Conservation (phyloP, 2,888 invertebrate species). For the Cheilosia vernalis region DNA sequence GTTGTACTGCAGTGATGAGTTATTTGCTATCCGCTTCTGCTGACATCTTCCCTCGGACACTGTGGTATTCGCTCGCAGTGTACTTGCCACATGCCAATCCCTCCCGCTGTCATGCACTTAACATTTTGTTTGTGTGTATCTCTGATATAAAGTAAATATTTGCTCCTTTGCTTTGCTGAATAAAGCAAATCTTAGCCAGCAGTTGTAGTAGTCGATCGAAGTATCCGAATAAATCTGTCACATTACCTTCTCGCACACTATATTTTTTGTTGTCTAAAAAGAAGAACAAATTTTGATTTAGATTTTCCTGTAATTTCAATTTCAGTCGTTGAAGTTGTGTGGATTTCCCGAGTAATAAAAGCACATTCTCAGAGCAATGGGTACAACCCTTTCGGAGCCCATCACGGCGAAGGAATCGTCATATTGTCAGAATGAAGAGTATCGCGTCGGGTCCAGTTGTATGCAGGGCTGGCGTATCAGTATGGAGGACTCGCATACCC, state of each 20-base stretch:
- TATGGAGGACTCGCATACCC: slow-evolving; percentile 99
- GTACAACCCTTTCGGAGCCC: slow-evolving; percentile 98
- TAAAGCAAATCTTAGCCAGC: slow-evolving; percentile 38
- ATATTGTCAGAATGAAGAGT: slow-evolving; percentile 89
- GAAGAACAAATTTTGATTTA: slow-evolving; percentile 31
- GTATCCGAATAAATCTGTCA: slow-evolving; percentile 45
- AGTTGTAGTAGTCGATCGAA: slow-evolving; percentile 40
- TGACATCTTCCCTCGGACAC: not conserved
- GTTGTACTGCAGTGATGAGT: slow-evolving; percentile 20
- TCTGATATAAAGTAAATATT: slow-evolving; percentile 57
- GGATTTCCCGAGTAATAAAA: slow-evolving; percentile 11
- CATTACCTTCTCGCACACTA: slow-evolving; percentile 5
- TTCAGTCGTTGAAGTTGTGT: slow-evolving; percentile 49
- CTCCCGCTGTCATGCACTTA: slow-evolving; percentile 30
- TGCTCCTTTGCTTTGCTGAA: slow-evolving; percentile 27
- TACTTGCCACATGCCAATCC: not conserved
- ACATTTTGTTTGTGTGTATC: slow-evolving; percentile 29
- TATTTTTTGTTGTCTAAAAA: not conserved
- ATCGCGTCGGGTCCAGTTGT: slow-evolving; percentile 94
- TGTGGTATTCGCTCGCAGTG: not conserved
- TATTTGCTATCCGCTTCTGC: slow-evolving; percentile 17
- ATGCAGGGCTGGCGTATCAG: slow-evolving; percentile 99
- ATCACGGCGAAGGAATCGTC: slow-evolving; percentile 95
- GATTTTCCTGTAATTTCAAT: slow-evolving; percentile 22
- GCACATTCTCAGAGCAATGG: slow-evolving; percentile 86